phyloP scores from a whole-genome alignment of 2,113 vertebrate genomes.

The Ranitomeya variabilis region DNA sequence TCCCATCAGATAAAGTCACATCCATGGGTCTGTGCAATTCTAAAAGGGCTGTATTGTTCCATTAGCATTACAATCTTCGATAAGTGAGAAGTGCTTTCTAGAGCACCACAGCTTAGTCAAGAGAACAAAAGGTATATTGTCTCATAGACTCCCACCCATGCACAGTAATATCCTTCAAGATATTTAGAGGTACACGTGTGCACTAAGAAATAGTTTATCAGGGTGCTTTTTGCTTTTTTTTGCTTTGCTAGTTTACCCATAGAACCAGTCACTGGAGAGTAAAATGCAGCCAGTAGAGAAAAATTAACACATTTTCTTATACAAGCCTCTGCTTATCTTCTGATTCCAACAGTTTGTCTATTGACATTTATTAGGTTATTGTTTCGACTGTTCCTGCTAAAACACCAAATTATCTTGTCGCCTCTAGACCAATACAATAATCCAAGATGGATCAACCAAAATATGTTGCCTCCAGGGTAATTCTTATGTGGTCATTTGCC shows the following conservation, averaged over 20 bases:
- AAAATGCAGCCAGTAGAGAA: background rate
- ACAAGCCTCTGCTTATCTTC: background rate
- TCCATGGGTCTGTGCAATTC: background rate
- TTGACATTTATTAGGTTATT: conserved; percentile 23
- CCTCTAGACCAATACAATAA: conserved; percentile 14
- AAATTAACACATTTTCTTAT: background rate
- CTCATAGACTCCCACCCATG: background rate
- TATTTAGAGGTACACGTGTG: background rate
- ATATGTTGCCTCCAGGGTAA: background rate
- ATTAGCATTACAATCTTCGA: background rate
- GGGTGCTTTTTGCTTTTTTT: background rate
- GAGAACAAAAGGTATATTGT: background rate
- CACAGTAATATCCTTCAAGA: background rate
- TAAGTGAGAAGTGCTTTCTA: background rate
- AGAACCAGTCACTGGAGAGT: background rate
- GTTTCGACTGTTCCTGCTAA: background rate
- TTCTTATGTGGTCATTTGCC: background rate
- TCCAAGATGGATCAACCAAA: conserved; percentile 10
- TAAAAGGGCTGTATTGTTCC: background rate
- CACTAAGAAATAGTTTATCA: background rate
- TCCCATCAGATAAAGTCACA: background rate
- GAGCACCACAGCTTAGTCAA: background rate
- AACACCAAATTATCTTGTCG: conserved; percentile 24
- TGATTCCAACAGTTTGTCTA: conserved; percentile 9
- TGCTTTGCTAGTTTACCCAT: background rate